Base-by-base conservation (phyloP, 2,797 vertebrate genomes). In the Atherinosoma microstoma region DNA sequence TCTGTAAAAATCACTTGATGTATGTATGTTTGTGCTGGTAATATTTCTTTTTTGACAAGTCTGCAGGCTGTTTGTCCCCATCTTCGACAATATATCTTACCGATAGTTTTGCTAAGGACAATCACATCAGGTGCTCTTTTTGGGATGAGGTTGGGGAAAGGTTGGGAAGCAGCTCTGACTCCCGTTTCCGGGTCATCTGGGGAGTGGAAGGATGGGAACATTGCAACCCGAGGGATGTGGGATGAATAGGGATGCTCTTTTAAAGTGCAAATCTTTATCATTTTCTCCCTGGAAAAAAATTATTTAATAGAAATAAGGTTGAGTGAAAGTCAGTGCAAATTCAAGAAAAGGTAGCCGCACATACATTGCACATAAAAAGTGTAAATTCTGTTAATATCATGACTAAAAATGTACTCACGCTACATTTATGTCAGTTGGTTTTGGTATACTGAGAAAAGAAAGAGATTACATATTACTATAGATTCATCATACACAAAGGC, bases 171-270 rank as follows among this genome's bases (percentile, higher is more conserved):
- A 24, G 84, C 87, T 82, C 90, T 67, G 0, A 93, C 70, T 2
- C 82, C 88, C 1, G 72, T 80, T 40, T 92, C 78, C 18, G 42
- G 56, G 45, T 94, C 88, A 51, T 92, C 89, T 38, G 93, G 90
- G 47, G 90, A 91, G 0, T 3, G 75, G 75, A 93, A 94, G 35
- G 90, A 93, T 7, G 95, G 95, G 80, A 97, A 95, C 82, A 93
- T 60, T 9, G 92, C 87, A 16, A 94, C 93, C 2, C 82, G 92
- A 59, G 92, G 92, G 79, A 92, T 95, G 84, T 97, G 95, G 29
- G 94, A 96, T 61, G 95, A 84, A 86, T 94, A 96, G 6, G 94
- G 94, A 80, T 97, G 94, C 75, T 95, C 87, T 71, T 84, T 87
- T 12, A 87, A 91, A 79, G 92, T 84, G 0, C 75, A 61, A 49